Conservation (phyloP, 2,888 invertebrate genomes). For the Lutraria lutraria region DNA sequence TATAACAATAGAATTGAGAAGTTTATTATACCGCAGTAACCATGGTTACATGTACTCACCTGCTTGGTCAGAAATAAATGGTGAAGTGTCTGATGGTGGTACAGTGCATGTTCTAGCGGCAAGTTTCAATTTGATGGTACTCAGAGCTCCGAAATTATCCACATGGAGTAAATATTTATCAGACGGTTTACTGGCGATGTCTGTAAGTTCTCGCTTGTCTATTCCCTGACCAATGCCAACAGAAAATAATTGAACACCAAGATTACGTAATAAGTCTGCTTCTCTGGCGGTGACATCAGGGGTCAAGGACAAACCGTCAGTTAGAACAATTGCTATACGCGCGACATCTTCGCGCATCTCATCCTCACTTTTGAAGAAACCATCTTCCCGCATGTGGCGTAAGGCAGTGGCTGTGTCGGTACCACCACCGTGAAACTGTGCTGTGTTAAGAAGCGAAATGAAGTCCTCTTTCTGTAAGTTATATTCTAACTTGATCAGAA, state of each 20-base stretch:
- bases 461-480: conserved; percentile 66
- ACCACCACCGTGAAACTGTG: conserved; percentile 71
- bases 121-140: conserved; percentile 77
- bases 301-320: conserved; percentile 81
- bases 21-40: no score
- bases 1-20: no score
- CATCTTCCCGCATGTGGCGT: conserved; percentile 70
- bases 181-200: conserved; percentile 77
- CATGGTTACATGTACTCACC: conserved; percentile 20
- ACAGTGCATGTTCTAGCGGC: conserved; percentile 79
- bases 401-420: conserved; percentile 77
- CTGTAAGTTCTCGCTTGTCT: conserved; percentile 75
- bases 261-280: conserved; percentile 73
- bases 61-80: conserved; percentile 54
- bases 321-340: conserved; percentile 81
- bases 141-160: conserved; percentile 76
- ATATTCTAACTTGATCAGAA: conserved; percentile 68
- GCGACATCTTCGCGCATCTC: conserved; percentile 67
- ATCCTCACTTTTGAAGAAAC: conserved; percentile 63
- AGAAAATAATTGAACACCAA: conserved; percentile 80
- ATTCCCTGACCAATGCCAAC: conserved; percentile 80
- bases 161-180: conserved; percentile 77
- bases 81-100: conserved; percentile 45
- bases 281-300: conserved; percentile 75
- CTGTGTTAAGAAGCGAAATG: conserved; percentile 56